phyloP scores from a whole-genome alignment of 2,888 invertebrate genomes.

The Cyclophora albipunctata region DNA sequence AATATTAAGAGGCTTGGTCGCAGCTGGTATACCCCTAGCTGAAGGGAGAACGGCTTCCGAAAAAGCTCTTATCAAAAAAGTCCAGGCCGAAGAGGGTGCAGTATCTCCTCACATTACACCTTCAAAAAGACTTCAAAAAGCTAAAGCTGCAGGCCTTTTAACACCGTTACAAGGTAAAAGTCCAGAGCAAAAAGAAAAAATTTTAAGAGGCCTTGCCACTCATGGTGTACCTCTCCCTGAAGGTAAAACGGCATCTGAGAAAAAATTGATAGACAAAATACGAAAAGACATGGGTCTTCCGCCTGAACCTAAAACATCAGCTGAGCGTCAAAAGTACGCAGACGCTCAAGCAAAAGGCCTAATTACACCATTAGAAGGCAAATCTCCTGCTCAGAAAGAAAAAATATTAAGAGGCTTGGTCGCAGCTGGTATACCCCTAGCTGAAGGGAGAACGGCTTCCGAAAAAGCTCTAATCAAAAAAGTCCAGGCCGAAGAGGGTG shows the following conservation, averaged over 20 bases:
- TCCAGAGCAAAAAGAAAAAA: conserved; percentile 24
- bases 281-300: conserved; percentile 24
- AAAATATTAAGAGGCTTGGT: conserved; percentile 20
- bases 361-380: conserved; percentile 18
- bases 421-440: conserved; percentile 22
- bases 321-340: conserved; percentile 16
- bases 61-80: conserved; percentile 22
- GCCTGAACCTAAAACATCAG: conserved; percentile 25
- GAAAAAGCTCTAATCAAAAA: conserved; percentile 15
- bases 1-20: conserved; percentile 21
- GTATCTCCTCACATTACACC: conserved; percentile 13
- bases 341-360: conserved; percentile 22
- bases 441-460: conserved; percentile 23
- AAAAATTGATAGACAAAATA: conserved; percentile 14
- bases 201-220: conserved; percentile 17
- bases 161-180: conserved; percentile 19
- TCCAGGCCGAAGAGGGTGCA: conserved; percentile 6
- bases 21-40: conserved; percentile 23
- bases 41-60: conserved; percentile 29
- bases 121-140: conserved; percentile 18
- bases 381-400: conserved; percentile 21
- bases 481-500: neutral
- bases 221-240: conserved; percentile 21
- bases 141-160: conserved; percentile 10
- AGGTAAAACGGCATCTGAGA: conserved; percentile 22